Conservation (phyloP, 1,140 invertebrate genomes). For the Drosophila lini region DNA sequence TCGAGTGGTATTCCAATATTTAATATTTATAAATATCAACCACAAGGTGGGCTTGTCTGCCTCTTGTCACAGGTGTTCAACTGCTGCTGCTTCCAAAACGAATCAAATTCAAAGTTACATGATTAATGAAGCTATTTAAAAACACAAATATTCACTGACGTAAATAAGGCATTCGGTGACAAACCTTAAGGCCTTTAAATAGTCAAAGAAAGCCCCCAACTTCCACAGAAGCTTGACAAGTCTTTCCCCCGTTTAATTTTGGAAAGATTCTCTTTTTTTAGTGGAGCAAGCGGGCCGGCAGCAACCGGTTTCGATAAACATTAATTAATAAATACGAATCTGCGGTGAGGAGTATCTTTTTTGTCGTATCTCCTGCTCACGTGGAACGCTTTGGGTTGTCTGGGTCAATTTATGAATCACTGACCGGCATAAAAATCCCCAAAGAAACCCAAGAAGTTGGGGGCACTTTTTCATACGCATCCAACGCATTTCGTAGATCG, state of each 20-base stretch:
- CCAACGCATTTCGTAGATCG: slow-evolving; percentile 28
- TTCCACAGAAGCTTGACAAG: slow-evolving; percentile 3
- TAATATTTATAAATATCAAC: slow-evolving; percentile 11
- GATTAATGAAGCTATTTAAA: slow-evolving; percentile 37
- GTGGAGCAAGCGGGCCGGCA: neutral
- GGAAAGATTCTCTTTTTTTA: slow-evolving; percentile 17
- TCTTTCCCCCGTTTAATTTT: slow-evolving; percentile 7
- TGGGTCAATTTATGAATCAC: slow-evolving; percentile 44
- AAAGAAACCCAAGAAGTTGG: slow-evolving; percentile 27
- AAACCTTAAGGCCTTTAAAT: neutral
- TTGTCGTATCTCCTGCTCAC: slow-evolving; percentile 23
- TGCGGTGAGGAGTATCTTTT: slow-evolving; percentile 21
- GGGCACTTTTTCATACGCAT: slow-evolving; percentile 22
- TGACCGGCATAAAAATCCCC: slow-evolving; percentile 34
- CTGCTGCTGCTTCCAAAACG: slow-evolving; percentile 6
- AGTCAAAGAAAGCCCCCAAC: neutral
- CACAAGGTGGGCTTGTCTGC: slow-evolving; percentile 29
- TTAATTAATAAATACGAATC: slow-evolving; percentile 22
- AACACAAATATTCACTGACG: slow-evolving; percentile 17
- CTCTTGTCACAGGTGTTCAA: slow-evolving; percentile 35
- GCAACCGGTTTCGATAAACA: slow-evolving; percentile 56
- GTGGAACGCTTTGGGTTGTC: slow-evolving; percentile 9
- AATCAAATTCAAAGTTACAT: slow-evolving; percentile 10
- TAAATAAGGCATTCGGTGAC: slow-evolving; percentile 5
- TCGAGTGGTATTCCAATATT: neutral